A percentile compares a stretch with the other conserved stretches of the same genome.
phyloP scores from a whole-genome alignment of 2,797 vertebrate genomes.

The Cyclura pinguis region DNA sequence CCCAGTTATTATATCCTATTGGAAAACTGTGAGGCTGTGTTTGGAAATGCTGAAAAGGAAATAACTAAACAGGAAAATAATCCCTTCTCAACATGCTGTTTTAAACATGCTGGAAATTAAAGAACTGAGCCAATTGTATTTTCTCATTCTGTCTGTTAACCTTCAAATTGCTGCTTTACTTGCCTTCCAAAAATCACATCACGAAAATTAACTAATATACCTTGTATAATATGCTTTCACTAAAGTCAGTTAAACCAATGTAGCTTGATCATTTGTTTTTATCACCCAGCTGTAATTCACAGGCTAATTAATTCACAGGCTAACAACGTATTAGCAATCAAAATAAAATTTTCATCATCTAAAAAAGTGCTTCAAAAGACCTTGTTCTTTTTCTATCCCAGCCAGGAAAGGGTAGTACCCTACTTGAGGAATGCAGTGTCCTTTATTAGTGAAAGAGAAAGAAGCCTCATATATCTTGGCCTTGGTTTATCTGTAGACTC shows the following conservation, averaged over 20 bases:
- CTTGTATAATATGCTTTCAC: conserved; percentile 16
- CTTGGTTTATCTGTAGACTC: neutral
- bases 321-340: neutral
- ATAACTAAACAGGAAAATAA: conserved; percentile 32
- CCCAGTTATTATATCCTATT: conserved; percentile 9
- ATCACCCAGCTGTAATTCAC: neutral
- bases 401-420: neutral
- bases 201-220: conserved; percentile 22
- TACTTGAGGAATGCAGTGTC: neutral
- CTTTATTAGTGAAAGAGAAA: neutral
- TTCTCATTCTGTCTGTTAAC: conserved; percentile 29
- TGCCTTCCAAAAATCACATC: conserved; percentile 35
- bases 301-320: neutral
- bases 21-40: conserved; percentile 3
- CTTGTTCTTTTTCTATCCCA: neutral
- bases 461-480: accelerated
- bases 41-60: conserved; percentile 21
- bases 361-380: neutral
- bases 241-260: conserved; percentile 48
- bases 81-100: conserved; percentile 33
- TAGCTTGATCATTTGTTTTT: neutral
- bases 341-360: accelerated
- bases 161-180: conserved; percentile 36
- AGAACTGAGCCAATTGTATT: conserved; percentile 61
- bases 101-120: conserved; percentile 48